Conservation (phyloP, 2,113 vertebrate genomes). For the Galeopterus variegatus region DNA sequence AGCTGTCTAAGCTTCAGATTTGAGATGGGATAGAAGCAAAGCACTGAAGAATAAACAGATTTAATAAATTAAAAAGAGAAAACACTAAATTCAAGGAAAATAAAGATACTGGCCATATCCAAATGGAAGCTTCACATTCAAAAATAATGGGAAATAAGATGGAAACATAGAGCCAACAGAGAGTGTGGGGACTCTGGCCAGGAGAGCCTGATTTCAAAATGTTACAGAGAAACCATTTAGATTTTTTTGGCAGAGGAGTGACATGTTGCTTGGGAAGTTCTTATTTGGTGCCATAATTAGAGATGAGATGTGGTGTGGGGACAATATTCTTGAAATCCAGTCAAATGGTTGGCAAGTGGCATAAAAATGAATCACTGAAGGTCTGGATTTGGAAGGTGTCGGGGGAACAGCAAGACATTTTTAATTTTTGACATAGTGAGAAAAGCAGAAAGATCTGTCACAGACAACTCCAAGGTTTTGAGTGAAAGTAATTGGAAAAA, state of each 20-base stretch:
- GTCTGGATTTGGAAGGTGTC: slow-evolving; percentile 45
- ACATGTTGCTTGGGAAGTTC: background rate
- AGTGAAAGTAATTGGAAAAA: slow-evolving; percentile 79
- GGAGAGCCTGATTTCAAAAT: background rate
- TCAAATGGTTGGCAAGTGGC: background rate
- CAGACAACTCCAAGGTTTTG: slow-evolving; percentile 57
- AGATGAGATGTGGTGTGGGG: background rate
- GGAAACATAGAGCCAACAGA: background rate
- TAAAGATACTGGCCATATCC: background rate
- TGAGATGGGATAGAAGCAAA: background rate
- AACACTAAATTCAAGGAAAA: background rate
- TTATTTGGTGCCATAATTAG: slow-evolving; percentile 19
- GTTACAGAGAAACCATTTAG: background rate
- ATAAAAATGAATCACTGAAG: slow-evolving; percentile 5
- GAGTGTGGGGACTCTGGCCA: background rate
- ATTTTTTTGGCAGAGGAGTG: background rate
- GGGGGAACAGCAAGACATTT: background rate
- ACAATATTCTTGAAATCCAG: slow-evolving; percentile 53
- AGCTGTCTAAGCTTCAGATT: background rate
- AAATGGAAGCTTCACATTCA: background rate
- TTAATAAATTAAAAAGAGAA: background rate
- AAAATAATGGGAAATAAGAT: background rate
- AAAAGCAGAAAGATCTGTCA: slow-evolving; percentile 58
- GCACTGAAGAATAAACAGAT: background rate
- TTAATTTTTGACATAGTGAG: slow-evolving; percentile 56